Conservation (phyloP, 2,888 invertebrate species). For the Helleia helle region DNA sequence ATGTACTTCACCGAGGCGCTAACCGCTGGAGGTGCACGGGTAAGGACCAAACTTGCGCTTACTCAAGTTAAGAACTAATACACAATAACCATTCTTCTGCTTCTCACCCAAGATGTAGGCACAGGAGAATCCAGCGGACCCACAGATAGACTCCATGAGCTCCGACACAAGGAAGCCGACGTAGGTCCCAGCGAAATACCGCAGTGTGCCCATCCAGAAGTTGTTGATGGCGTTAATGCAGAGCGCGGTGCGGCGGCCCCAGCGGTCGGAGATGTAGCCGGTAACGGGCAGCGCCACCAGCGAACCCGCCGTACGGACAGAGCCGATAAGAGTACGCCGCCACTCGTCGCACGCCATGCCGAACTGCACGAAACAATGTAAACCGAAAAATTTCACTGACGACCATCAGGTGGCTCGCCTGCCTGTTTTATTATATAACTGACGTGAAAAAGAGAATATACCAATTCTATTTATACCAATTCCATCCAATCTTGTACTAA, state of each 20-base stretch:
- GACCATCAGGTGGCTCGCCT: too few species aligned
- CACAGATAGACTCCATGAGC: conserved; percentile 78
- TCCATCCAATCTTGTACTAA: too few species aligned
- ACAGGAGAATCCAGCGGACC: conserved; percentile 79
- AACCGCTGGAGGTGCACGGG: too few species aligned
- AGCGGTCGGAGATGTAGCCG: conserved; percentile 78
- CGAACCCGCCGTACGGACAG: conserved; percentile 77
- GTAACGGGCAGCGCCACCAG: conserved; percentile 76
- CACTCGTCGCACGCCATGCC: conserved; percentile 73
- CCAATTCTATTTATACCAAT: too few species aligned
- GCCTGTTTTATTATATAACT: too few species aligned
- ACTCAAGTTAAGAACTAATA: too few species aligned
- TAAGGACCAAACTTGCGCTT: too few species aligned
- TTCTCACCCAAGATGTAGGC: conserved; percentile 80
- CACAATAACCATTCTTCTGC: too few species aligned
- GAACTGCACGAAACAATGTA: too few species aligned
- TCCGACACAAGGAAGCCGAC: conserved; percentile 77
- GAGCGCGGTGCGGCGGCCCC: conserved; percentile 70
- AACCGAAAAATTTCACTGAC: too few species aligned
- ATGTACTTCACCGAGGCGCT: too few species aligned
- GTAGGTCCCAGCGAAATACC: conserved; percentile 75
- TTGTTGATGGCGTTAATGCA: conserved; percentile 71
- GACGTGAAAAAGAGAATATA: too few species aligned
- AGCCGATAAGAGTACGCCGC: conserved; percentile 78
- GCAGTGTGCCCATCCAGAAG: conserved; percentile 75